These are phyloP conservation scores for Uria lomvia DNA, from an alignment of 2,113 vertebrate genomes.

Conservation along the genomic window DNA sequence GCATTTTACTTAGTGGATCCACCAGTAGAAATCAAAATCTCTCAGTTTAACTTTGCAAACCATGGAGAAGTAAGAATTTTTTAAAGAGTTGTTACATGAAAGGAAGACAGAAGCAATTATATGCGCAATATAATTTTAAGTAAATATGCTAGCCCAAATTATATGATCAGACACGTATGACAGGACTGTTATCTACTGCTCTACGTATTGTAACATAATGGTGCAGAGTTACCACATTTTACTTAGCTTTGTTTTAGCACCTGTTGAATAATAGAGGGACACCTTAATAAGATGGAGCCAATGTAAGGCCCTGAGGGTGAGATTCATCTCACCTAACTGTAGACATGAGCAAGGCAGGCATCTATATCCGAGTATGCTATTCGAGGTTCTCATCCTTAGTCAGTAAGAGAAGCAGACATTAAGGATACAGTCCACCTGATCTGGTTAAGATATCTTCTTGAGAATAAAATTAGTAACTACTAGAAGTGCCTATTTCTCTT, in stretches of 20 bases:
- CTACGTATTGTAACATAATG: neutral
- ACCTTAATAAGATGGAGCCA: neutral
- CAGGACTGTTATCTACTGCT: neutral
- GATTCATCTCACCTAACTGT: neutral
- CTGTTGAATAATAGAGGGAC: neutral
- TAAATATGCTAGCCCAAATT: neutral
- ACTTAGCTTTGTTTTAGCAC: neutral
- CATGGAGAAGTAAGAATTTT: neutral
- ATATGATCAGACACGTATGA: neutral
- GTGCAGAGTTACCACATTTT: neutral
- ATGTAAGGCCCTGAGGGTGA: neutral
- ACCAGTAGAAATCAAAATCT: slow-evolving; percentile 12
- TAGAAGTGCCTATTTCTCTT: slow-evolving; percentile 20
- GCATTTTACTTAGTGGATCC: slow-evolving; percentile 4
- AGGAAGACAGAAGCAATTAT: neutral
- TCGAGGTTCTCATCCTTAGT: neutral
- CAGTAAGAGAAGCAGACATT: slow-evolving; percentile 21
- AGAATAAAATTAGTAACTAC: neutral
- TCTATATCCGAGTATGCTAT: neutral
- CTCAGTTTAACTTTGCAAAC: neutral
- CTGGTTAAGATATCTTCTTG: neutral
- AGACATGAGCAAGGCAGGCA: neutral
- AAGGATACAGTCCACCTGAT: neutral
- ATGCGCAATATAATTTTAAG: neutral
- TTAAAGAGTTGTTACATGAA: neutral